Base-by-base conservation (phyloP, 2,888 invertebrate species). In the Eristalis intricaria region DNA sequence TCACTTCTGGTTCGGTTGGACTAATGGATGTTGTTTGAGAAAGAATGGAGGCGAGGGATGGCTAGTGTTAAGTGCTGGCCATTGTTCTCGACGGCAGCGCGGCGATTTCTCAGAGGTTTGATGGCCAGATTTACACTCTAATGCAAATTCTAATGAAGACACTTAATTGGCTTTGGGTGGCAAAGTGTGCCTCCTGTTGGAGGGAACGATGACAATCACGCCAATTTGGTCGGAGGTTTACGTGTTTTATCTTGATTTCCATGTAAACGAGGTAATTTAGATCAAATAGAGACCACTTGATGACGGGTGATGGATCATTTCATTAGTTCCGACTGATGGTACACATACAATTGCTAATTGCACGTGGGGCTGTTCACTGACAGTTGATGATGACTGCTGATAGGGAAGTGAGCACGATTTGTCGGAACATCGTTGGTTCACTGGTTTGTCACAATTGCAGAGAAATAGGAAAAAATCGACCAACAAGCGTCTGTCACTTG, bases 61-160 rank as follows among this genome's bases (percentile, higher is more conserved):
- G 79, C 66, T 65, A 65, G 35, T 19, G 74, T 81, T 75, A 75
- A 81, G 40, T 15, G 81, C 38, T 56, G 38, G 26, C 56, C 63
- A 81, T 81, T 81, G 81, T 81, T 43, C 22, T 50, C 50, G 50
- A 50, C 50, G 43, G 60, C n/a, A n/a, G n/a, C 26, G 60, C 56
- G 35, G 63, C n/a, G 19, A 2, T 50, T 70, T 56, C 23, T 13
- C 56, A 43, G 58, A 58, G 23, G 35, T 75, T 40, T 11, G 40
- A 40, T 61, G 68, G 13, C 15, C 19, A 58, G 56, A 75, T 65
- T 58, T 38, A 60, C 75, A 66, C 60, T 50, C 68, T 7, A 40
- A 26, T 13, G 40, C 66, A 58, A 32, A 65, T 65, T 75, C 65
- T 13, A 26, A 58, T 58, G 66, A 66, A 60, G 68, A 76, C 43